Percentiles rank a stretch among this genome's conserved stretches.
phyloP scores from a whole-genome alignment of 2,797 vertebrate genomes.

The Phataginus tetradactyla region DNA sequence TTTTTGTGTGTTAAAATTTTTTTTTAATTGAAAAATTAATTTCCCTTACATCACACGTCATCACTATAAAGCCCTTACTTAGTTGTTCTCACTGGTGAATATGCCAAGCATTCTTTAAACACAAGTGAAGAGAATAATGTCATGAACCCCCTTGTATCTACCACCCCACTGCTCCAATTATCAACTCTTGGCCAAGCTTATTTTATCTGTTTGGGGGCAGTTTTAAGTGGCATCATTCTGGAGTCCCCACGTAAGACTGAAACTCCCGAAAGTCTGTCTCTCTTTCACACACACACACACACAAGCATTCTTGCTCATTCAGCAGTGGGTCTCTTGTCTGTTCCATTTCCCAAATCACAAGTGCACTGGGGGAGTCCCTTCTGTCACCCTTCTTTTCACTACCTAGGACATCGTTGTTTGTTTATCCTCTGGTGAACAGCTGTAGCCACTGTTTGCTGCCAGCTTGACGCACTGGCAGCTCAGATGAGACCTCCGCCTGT shows the following conservation, averaged over 20 bases:
- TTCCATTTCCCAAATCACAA: not conserved
- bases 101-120: not conserved
- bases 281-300: too few species aligned
- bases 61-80: not conserved
- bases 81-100: not conserved
- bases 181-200: not conserved
- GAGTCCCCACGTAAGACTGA: not conserved
- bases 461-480: not conserved
- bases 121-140: not conserved
- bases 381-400: not conserved
- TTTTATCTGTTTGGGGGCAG: not conserved
- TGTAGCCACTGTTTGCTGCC: conserved; percentile 26
- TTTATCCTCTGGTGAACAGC: not conserved
- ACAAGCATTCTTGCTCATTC: not conserved
- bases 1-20: not conserved
- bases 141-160: not conserved
- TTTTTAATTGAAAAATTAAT: not conserved
- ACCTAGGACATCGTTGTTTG: not conserved
- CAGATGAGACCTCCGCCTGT: not conserved
- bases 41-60: not conserved
- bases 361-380: not conserved
- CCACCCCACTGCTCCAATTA: not conserved
- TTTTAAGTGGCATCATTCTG: not conserved
- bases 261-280: too few species aligned
- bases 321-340: not conserved